Percentiles rank a stretch among this genome's conserved stretches.
Conservation (phyloP, 2,797 vertebrate genomes). For the Coccyzus lansbergi region DNA sequence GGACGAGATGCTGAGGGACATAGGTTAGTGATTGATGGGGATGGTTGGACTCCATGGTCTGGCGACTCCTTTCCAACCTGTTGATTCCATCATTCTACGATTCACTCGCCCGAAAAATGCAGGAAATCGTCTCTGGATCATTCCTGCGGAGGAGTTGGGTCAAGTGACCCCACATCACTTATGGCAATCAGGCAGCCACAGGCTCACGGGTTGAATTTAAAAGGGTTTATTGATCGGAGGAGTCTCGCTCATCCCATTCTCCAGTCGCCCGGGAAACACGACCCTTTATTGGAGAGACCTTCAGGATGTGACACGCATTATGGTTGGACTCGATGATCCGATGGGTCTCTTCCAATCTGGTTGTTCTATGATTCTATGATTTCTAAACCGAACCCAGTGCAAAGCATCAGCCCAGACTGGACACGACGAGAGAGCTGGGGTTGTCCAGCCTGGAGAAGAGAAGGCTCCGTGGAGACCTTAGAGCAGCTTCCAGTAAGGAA, state of each 20-base stretch:
- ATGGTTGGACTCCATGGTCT: too few species aligned
- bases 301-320: neutral
- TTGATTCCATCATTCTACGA: too few species aligned
- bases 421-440: too few species aligned
- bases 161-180: accelerated
- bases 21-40: too few species aligned
- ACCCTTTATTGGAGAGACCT: neutral
- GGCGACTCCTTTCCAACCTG: too few species aligned
- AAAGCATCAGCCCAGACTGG: neutral
- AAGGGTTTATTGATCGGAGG: neutral
- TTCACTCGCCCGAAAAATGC: accelerated
- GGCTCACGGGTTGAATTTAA: neutral
- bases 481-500: too few species aligned
- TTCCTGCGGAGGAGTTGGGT: neutral
- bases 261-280: neutral
- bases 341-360: too few species aligned
- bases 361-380: too few species aligned
- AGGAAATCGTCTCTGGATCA: accelerated
- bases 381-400: neutral
- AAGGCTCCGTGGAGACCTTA: too few species aligned
- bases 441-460: too few species aligned
- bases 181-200: neutral
- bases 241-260: neutral
- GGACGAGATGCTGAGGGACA: too few species aligned
- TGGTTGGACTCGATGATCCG: too few species aligned